Conservation (phyloP, 2,113 vertebrate species). For the Elaphurus davidianus region DNA sequence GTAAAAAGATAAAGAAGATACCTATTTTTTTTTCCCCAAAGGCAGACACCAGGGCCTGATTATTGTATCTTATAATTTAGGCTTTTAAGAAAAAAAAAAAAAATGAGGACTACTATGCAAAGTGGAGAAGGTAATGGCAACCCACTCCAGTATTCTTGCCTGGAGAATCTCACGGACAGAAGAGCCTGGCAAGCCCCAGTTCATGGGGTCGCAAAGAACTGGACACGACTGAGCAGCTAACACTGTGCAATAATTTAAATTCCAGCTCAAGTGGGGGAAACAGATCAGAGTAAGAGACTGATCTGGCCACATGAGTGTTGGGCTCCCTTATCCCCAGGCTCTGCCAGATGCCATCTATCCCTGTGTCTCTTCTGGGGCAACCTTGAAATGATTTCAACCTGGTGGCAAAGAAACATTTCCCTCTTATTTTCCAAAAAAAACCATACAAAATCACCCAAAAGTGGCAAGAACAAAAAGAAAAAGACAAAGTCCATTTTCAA, state of each 20-base stretch:
- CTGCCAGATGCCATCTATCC: neutral
- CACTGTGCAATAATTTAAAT: neutral
- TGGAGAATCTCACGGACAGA: neutral
- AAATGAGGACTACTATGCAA: neutral
- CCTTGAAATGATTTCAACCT: neutral
- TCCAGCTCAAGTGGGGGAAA: neutral
- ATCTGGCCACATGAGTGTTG: too few relatives aligned
- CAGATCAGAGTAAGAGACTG: neutral
- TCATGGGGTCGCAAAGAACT: neutral
- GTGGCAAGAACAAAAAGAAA: neutral
- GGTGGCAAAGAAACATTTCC: neutral
- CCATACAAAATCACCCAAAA: neutral
- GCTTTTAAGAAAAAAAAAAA: neutral
- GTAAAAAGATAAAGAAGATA: neutral
- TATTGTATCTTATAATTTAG: neutral
- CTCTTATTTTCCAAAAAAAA: neutral
- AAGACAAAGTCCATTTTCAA: neutral
- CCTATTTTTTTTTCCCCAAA: neutral
- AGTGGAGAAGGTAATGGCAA: neutral
- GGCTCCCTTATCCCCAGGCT: neutral
- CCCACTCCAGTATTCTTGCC: neutral
- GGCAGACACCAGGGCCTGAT: neutral
- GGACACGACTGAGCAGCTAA: accelerated
- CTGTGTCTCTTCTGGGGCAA: neutral
- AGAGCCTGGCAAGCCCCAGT: neutral